Evolutionary conservation across 1,140 invertebrate genomes (phyloP).

Genomic region (Drosophila tropicalis): DNA sequence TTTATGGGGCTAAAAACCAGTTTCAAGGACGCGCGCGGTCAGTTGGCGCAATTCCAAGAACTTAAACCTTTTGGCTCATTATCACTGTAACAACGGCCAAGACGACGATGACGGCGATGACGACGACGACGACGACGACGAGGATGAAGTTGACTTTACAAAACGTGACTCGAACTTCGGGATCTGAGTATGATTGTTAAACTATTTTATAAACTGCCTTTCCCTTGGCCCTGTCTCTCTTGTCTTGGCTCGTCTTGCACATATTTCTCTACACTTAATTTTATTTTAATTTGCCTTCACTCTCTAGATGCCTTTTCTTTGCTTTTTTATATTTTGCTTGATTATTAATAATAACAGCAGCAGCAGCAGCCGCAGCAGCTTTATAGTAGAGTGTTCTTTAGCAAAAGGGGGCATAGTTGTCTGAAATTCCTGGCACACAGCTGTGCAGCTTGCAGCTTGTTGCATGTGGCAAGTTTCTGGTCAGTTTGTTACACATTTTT

Average conservation of each 20-base stretch:
- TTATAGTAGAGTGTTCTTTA: constrained; percentile 12
- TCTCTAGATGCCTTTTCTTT: constrained; percentile 10
- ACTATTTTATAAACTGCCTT: constrained; percentile 56
- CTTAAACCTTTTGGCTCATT: constrained; percentile 52
- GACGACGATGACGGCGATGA: background rate
- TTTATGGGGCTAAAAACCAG: constrained; percentile 69
- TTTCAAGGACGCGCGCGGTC: constrained; percentile 64
- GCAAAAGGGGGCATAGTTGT: constrained; percentile 56
- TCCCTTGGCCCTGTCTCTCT: constrained; percentile 1
- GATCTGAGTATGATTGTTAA: constrained; percentile 43
- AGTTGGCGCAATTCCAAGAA: constrained; percentile 68
- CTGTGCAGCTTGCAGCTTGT: constrained; percentile 48
- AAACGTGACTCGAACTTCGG: constrained; percentile 58
- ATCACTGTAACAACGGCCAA: constrained; percentile 37
- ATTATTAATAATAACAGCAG: constrained; percentile 55
- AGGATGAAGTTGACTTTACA: background rate
- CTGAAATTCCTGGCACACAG: constrained; percentile 69
- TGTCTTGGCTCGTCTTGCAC: background rate
- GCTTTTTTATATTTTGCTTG: constrained; percentile 47
- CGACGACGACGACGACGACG: background rate
- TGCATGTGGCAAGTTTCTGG: constrained; percentile 57
- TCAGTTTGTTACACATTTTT: constrained; percentile 34
- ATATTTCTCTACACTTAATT: constrained; percentile 51
- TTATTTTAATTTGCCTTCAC: constrained; percentile 58
- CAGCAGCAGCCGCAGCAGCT: constrained; percentile 31